Evolutionary conservation across 2,888 invertebrate species (phyloP).

Genomic region (Allolobophora icterica): DNA sequence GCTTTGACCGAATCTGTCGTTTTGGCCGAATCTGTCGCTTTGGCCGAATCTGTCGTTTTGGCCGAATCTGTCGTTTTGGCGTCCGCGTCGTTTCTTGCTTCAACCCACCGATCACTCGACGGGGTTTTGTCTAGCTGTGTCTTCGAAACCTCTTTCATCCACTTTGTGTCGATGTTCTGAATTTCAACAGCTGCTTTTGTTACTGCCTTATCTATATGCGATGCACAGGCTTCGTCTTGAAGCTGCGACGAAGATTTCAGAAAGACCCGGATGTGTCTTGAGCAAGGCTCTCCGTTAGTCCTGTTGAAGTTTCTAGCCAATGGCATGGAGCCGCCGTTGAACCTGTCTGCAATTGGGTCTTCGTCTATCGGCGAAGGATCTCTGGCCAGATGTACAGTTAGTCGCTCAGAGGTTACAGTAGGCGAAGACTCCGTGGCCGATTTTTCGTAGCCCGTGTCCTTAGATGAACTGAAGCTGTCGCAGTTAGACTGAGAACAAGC

Average conservation of each 20-base stretch:
- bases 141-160: neutral
- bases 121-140: neutral
- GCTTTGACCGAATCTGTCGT: too few species aligned
- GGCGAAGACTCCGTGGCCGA: neutral
- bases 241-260: conserved; percentile 21
- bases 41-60: too few species aligned
- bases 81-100: neutral
- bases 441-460: neutral
- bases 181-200: neutral
- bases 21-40: too few species aligned
- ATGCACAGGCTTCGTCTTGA: neutral
- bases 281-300: neutral
- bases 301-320: neutral
- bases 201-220: neutral
- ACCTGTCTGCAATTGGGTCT: neutral
- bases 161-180: neutral
- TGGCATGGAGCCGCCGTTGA: neutral
- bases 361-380: neutral
- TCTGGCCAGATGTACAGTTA: neutral
- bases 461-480: neutral
- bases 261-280: conserved; percentile 11
- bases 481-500: neutral
- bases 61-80: neutral
- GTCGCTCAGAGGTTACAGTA: neutral
- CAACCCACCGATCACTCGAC: neutral